phyloP scores from a whole-genome alignment of 2,113 vertebrate species.

The Pardalotus punctatus region DNA sequence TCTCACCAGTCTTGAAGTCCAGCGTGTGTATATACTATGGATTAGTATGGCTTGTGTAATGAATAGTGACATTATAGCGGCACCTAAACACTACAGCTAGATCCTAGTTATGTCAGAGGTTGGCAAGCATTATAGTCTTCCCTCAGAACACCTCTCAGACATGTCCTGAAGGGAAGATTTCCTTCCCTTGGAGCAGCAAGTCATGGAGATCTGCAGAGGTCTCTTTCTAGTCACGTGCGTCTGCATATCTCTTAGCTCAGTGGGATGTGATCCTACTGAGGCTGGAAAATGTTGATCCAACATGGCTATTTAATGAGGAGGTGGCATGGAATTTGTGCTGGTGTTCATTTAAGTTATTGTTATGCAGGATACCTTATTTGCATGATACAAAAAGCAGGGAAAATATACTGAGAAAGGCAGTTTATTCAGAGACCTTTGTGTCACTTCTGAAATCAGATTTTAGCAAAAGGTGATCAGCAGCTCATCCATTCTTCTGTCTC shows the following conservation, averaged over 20 bases:
- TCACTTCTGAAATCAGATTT: background rate
- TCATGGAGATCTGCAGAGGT: background rate
- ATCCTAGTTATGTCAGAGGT: background rate
- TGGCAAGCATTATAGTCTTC: background rate
- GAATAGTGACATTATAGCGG: background rate
- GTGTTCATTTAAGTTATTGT: background rate
- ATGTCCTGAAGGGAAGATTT: background rate
- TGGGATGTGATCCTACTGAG: background rate
- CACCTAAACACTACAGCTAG: background rate
- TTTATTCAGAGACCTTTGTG: background rate
- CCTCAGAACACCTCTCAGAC: background rate
- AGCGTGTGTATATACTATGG: background rate
- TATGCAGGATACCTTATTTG: background rate
- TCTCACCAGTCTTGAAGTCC: background rate
- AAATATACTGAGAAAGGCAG: background rate
- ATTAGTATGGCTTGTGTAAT: background rate
- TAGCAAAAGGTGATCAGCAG: background rate
- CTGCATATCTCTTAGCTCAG: background rate
- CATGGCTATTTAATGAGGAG: background rate
- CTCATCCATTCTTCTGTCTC: background rate
- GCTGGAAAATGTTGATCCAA: background rate
- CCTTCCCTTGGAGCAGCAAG: background rate
- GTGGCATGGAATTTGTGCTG: background rate
- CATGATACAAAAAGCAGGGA: background rate
- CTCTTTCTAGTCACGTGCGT: rapidly evolving